Base-by-base conservation (phyloP, 1,140 invertebrate genomes). In the Lethrus apterus region DNA sequence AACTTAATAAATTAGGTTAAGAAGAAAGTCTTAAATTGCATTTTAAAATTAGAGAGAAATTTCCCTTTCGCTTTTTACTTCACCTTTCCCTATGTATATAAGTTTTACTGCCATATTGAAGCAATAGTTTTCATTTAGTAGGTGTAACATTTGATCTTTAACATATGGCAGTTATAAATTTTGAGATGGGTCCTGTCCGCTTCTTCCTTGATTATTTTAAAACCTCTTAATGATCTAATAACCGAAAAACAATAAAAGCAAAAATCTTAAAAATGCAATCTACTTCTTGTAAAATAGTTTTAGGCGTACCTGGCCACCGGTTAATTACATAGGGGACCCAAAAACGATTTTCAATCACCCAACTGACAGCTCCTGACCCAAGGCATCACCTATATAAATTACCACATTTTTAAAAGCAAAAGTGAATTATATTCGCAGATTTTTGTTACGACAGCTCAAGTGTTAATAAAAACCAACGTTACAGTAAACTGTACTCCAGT, bases 301-400 rank as follows among this genome's bases (percentile, higher is more conserved):
- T 31, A 46, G 51, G 51, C 47, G 48, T 42, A 43, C 47, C 33
- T 30, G 19, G 51, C 51, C 51, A 54, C 51, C 32, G 51, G 51
- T 50, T 54, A 54, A 54, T 54, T 54, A 54, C 47, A 54, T 30
- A 40, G 44, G 34, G 48, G 51, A 49, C 48, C 47, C 26, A 26
- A 50, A 45, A 54, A 54, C 51, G 48, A 50, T 46, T 45, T 54
- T 50, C 48, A 45, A 41, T 46, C 44, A 45, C 44, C 44, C 33
- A 45, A 45, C 51, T 54, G 51, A 54, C 51, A 54, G 51, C 34
- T 54, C 21, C 29, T 50, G 13, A 21, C 51, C 48, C 23, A 11
- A 31, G 44, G 51, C 43, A n/a, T 19, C 36, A 29, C 31, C 46
- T 54, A 47, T 49, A 54, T 54, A 54, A 42, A 50, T 54, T 52